These are phyloP conservation scores for Cinclus cinclus DNA, from an alignment of 2,113 vertebrate species.

Conservation along the genomic window DNA sequence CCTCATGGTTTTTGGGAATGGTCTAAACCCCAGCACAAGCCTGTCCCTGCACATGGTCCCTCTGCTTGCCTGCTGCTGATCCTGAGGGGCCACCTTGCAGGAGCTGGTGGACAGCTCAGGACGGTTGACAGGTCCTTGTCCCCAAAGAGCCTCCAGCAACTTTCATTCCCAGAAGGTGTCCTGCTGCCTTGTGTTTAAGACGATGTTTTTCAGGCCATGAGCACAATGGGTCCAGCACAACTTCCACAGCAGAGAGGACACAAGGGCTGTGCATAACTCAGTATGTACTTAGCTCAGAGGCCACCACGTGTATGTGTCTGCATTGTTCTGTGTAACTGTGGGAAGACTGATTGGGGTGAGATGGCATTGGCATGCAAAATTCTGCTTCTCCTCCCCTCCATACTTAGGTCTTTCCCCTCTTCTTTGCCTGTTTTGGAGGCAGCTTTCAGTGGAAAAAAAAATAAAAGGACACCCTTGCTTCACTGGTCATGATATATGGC, in stretches of 20 bases:
- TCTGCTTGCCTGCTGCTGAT: not conserved
- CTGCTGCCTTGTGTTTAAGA: not conserved
- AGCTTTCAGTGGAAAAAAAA: not conserved
- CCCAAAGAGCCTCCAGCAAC: not conserved
- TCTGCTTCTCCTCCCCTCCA: not conserved
- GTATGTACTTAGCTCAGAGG: not conserved
- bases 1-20: not conserved
- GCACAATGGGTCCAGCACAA: not conserved
- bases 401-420: not conserved
- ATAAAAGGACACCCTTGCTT: not conserved
- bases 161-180: accelerated
- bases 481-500: not conserved
- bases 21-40: not conserved
- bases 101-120: not conserved
- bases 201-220: not conserved
- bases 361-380: accelerated
- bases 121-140: accelerated
- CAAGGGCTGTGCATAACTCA: not conserved
- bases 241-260: not conserved
- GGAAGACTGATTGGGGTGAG: accelerated
- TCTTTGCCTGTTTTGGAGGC: not conserved
- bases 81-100: accelerated
- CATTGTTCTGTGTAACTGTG: not conserved
- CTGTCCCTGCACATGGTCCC: not conserved
- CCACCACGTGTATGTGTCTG: accelerated